These are phyloP conservation scores for Picathartes gymnocephalus DNA, from an alignment of 2,113 vertebrate genomes.

Conservation along the genomic window DNA sequence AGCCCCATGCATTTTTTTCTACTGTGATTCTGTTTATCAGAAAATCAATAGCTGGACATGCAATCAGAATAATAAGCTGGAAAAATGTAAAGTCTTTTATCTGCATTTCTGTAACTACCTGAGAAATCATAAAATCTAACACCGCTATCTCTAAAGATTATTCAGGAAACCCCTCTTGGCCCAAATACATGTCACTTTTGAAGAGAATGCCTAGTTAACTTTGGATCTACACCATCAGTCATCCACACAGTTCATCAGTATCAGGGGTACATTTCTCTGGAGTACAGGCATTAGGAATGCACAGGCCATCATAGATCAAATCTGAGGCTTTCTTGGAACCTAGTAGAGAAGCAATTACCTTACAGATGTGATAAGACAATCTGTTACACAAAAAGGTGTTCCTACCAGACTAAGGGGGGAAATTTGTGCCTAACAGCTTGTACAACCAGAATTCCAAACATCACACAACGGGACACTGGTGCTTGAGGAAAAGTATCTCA, in stretches of 20 bases:
- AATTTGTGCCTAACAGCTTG: not conserved
- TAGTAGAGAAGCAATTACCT: not conserved
- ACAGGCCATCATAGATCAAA: not conserved
- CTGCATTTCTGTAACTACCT: not conserved
- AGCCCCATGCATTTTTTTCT: not conserved
- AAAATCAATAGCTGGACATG: not conserved
- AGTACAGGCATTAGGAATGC: not conserved
- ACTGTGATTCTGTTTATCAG: not conserved
- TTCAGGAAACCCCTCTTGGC: slow-evolving; percentile 1
- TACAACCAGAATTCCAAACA: not conserved
- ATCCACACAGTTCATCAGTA: not conserved
- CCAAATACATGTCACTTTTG: not conserved
- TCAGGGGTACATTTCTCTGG: not conserved
- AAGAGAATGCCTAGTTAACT: not conserved
- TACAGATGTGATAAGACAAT: not conserved
- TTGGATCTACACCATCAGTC: not conserved
- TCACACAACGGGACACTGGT: not conserved
- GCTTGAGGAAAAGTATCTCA: not conserved
- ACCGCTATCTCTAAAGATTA: not conserved
- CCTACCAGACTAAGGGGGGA: not conserved
- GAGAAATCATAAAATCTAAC: not conserved
- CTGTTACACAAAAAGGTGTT: not conserved
- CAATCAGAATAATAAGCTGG: not conserved
- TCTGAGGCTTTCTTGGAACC: not conserved
- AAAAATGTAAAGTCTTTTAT: not conserved